Evolutionary conservation across 37 sponge, comb jelly and placozoan species (phyloP).

Genomic region (Amphimedon queenslandica): DNA sequence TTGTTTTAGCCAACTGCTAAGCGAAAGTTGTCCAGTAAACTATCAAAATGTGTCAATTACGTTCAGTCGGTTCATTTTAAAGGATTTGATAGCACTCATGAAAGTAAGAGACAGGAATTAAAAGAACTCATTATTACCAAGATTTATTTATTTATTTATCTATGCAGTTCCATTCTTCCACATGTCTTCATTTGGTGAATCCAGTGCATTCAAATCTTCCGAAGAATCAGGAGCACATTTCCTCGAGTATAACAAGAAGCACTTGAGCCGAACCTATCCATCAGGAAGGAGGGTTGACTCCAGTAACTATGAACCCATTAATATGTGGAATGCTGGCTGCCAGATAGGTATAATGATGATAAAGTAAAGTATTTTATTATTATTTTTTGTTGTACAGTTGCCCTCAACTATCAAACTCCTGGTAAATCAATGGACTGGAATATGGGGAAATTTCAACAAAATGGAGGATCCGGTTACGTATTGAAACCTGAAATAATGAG

Average conservation of each 20-base stretch:
- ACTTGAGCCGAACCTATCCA: slow-evolving; percentile 79
- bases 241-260: slow-evolving; percentile 67
- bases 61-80: slow-evolving; percentile 77
- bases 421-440: slow-evolving; percentile 77
- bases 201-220: slow-evolving; percentile 22
- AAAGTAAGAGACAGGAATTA: neutral
- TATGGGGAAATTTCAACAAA: slow-evolving; percentile 77
- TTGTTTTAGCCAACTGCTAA: slow-evolving; percentile 18
- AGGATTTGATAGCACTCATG: slow-evolving; percentile 33
- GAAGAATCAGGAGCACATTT: neutral
- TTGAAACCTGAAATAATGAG: slow-evolving; percentile 85
- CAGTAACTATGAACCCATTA: slow-evolving; percentile 69
- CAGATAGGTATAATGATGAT: slow-evolving; percentile 60
- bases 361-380: neutral
- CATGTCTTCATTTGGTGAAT: slow-evolving; percentile 83
- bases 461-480: slow-evolving; percentile 84
- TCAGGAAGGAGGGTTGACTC: slow-evolving; percentile 61
- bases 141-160: neutral
- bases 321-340: slow-evolving; percentile 71
- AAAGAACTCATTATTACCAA: neutral
- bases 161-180: slow-evolving; percentile 44
- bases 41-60: slow-evolving; percentile 75
- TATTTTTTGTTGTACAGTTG: slow-evolving; percentile 50
- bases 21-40: slow-evolving; percentile 47
- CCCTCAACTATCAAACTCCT: slow-evolving; percentile 88